Evolutionary conservation across 2,113 vertebrate genomes (phyloP).

Genomic region (Lontra canadensis): DNA sequence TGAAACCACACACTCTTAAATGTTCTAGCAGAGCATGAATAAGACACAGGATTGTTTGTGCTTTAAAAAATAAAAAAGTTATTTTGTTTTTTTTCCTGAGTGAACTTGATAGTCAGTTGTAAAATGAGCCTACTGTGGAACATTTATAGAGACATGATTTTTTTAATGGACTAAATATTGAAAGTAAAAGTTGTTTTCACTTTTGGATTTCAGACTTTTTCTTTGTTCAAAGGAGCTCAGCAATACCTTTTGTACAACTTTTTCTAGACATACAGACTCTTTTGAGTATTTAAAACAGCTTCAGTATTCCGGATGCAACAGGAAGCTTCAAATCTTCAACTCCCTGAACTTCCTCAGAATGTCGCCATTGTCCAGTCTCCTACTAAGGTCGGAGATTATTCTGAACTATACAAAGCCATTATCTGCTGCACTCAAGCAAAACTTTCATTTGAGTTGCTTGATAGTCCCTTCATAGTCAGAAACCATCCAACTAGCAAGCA

Average conservation of each 20-base stretch:
- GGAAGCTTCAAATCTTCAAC: not conserved
- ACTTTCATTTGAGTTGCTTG: not conserved
- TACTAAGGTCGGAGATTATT: not conserved
- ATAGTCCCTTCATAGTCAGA: not conserved
- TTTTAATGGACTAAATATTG: not conserved
- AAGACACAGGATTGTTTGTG: conserved; percentile 68
- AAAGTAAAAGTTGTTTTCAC: not conserved
- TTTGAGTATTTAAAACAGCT: not conserved
- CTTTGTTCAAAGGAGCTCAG: not conserved
- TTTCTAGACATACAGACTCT: not conserved
- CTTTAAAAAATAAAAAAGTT: conserved; percentile 64
- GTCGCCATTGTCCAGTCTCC: not conserved
- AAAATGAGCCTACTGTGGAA: conserved; percentile 21
- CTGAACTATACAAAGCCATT: not conserved
- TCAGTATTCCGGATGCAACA: not conserved
- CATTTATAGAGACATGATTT: not conserved
- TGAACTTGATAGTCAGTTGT: conserved; percentile 47
- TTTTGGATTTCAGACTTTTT: not conserved
- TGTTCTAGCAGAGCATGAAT: conserved; percentile 67
- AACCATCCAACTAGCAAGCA: not conserved
- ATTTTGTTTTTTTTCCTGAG: not conserved
- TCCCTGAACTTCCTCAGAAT: not conserved
- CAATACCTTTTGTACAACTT: not conserved
- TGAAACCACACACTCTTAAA: conserved; percentile 73
- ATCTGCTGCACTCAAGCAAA: not conserved